Base-by-base conservation (phyloP, 2,888 invertebrate species). In the Heliconius aoede region DNA sequence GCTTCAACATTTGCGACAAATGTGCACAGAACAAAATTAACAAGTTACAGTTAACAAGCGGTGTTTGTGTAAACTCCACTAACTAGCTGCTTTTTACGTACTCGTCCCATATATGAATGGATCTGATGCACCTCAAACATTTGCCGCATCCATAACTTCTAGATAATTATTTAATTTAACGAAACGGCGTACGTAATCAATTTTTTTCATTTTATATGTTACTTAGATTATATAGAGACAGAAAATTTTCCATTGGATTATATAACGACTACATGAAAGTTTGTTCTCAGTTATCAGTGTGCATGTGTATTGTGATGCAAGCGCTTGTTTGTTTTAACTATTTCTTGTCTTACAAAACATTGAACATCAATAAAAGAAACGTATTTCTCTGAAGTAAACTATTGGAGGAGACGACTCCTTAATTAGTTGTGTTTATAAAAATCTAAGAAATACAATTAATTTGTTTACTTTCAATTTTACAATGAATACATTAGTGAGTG, bases 1-100 rank as follows among this genome's bases (percentile, higher is more conserved):
- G 46, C 61, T 64, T 82, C 83, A 79, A 83, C 85, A 86, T 86
- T 89, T 89, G 89, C 90, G 89, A 90, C 90, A 89, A 90, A 89
- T 87, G 86, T 80, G 82, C 86, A 40, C 36, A 84, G 85, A 90
- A 90, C 90, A 88, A 90, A 92, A 91, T 91, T 90, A 93, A 92
- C 92, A 90, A 92, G 90, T 92, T 90, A 91, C 90, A 90, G 90
- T 92, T 91, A 92, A 91, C 91, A 89, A 92, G 89, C 88, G 84
- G 80, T 89, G 90, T 90, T 90, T 90, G 90, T 90, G 90, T 92
- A 91, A 91, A 91, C 90, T 92, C 85, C 80, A 78, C 88, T 91
- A 92, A 92, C 93, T 90, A 91, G 89, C 86, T 86, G 84, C 87
- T 90, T 46, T 90, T 90, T 91, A 36, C 11, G 36, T 91, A 89